These are phyloP conservation scores for Anabacerthia variegaticeps DNA, from an alignment of 2,797 vertebrate genomes.

Conservation along the genomic window DNA sequence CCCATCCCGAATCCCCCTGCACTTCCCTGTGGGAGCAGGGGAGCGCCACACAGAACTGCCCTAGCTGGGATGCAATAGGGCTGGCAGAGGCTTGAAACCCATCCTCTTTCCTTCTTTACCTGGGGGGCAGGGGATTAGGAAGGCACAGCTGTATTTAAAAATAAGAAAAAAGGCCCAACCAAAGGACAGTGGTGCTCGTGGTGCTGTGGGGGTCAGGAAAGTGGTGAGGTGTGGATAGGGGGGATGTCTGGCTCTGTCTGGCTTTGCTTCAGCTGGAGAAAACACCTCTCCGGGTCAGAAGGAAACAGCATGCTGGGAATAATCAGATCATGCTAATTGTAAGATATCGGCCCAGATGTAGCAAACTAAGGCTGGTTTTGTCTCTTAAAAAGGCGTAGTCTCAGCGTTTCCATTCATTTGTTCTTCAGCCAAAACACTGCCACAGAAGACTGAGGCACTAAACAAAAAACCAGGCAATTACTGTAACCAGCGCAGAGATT, in stretches of 20 bases:
- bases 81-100: neutral
- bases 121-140: neutral
- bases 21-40: rapidly evolving
- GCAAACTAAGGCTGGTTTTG: neutral
- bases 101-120: neutral
- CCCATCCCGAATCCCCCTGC: rapidly evolving
- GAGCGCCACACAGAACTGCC: neutral
- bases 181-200: neutral
- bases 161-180: neutral
- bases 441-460: neutral
- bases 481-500: neutral
- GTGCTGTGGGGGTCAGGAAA: neutral
- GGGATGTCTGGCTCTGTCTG: neutral
- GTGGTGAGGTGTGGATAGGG: rapidly evolving
- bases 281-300: neutral
- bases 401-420: neutral
- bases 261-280: neutral
- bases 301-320: neutral
- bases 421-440: neutral
- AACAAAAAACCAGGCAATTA: neutral
- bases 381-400: neutral
- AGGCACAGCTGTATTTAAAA: neutral
- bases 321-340: neutral
- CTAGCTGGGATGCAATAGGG: neutral
- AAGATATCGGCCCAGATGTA: neutral